Evolutionary conservation across 2,888 invertebrate species (phyloP), one percentile per base, ranked within the genome.

Genomic region (Calameuta idolon): DNA sequence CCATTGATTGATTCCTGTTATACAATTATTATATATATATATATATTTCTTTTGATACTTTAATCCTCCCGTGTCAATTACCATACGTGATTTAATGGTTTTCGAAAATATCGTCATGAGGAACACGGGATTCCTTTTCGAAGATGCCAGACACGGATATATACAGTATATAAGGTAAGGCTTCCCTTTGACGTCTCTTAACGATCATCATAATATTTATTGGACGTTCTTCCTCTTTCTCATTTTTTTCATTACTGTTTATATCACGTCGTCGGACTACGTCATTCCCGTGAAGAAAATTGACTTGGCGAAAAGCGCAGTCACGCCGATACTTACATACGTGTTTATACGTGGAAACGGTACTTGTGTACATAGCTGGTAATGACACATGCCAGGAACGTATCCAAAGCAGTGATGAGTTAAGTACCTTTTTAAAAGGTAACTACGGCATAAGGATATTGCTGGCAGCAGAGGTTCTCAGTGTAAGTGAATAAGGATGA

Each of bases 91-190:
- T 71, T 34, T 33, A 71, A 91, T 91, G 91, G 91, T 91, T 78
- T 89, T 90, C 87, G 90, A 91, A 87, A 90, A 90, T 83, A 89
- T 89, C 85, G 91, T 88, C 83, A 91, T 91, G 91, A 87, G 91
- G 86, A 89, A 91, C 87, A 91, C 91, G 40, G 91, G 90, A 84
- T 91, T 91, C 88, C 89, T 91, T 80, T 84, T 91, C 84, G 91
- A 91, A 87, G 90, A 91, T 81, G 90, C 91, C 81, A 89, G 91
- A 82, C 91, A 91, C 81, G 91, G 91, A 83, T 91, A 91, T 80
- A 91, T 91, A 82, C 91, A 91, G 79, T 91, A 91, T 79, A 89
- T 91, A 81, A 91, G 91, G 91, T 90, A 33, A 33, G 85, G 68
- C 30, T 12, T 12, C 15, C 31, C 11, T 35, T 35, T 71, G 9